These are phyloP conservation scores for Gallinago stenura DNA, from an alignment of 2,797 vertebrate species.

Conservation along the genomic window DNA sequence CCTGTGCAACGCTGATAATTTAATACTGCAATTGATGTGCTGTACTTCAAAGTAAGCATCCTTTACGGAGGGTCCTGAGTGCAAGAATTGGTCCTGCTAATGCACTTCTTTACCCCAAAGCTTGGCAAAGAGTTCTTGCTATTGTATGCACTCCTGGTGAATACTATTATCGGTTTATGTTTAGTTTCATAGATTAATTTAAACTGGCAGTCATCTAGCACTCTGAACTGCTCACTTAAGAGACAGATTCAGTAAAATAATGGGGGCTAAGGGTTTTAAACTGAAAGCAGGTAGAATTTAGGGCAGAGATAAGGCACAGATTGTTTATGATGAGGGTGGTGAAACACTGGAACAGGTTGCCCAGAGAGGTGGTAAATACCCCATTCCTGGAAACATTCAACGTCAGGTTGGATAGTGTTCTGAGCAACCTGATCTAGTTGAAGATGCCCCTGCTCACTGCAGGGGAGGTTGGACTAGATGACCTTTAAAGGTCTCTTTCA, in stretches of 20 bases:
- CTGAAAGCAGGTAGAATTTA: background rate
- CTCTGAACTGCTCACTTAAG: background rate
- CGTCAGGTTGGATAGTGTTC: background rate
- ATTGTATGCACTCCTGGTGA: background rate
- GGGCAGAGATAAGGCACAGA: background rate
- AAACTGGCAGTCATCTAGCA: background rate
- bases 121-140: background rate
- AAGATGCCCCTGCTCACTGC: background rate
- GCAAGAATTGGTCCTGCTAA: background rate
- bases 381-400: background rate
- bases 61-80: accelerated
- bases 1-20: background rate
- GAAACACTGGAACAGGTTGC: background rate
- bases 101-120: background rate
- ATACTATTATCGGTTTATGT: background rate
- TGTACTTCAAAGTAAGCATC: background rate
- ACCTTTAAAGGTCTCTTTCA: background rate
- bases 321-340: background rate
- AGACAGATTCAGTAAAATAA: background rate
- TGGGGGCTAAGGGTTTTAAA: background rate
- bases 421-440: background rate
- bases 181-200: background rate
- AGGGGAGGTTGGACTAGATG: no score
- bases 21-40: background rate
- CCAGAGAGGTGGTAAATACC: background rate